A percentile compares a stretch with the other conserved stretches of the same genome.
These are phyloP conservation scores for Perodicticus potto DNA, from an alignment of 2,797 vertebrate species.

Conservation along the genomic window DNA sequence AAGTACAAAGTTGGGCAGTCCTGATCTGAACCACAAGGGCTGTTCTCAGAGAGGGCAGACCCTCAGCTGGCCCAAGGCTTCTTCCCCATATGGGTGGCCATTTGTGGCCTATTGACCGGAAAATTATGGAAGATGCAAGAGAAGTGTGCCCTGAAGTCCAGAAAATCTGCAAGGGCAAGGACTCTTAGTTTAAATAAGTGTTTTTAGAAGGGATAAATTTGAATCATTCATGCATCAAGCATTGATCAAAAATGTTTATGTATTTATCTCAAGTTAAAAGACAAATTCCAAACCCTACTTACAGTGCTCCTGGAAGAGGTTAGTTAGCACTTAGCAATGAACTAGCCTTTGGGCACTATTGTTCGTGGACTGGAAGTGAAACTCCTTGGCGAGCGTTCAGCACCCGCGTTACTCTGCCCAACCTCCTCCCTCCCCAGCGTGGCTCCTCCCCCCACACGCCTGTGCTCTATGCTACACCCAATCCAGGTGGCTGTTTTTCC, in stretches of 20 bases:
- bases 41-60: neutral
- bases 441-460: rapidly evolving
- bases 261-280: neutral
- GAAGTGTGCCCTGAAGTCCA: neutral
- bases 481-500: neutral
- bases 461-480: neutral
- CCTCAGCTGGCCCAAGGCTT: neutral
- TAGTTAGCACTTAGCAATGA: neutral
- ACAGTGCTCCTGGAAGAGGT: neutral
- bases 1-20: neutral
- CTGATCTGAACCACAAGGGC: neutral
- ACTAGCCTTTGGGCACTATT: neutral
- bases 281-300: neutral
- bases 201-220: slow-evolving; percentile 10
- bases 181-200: neutral
- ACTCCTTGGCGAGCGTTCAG: too few relatives aligned
- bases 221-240: neutral
- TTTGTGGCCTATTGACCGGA: neutral
- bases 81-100: neutral
- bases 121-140: neutral
- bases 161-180: neutral
- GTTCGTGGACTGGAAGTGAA: too few relatives aligned
- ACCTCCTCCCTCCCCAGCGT: neutral
- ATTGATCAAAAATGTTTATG: neutral
- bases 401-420: neutral